phyloP scores from a whole-genome alignment of 1,140 invertebrate species.

The Sitophilus oryzae region DNA sequence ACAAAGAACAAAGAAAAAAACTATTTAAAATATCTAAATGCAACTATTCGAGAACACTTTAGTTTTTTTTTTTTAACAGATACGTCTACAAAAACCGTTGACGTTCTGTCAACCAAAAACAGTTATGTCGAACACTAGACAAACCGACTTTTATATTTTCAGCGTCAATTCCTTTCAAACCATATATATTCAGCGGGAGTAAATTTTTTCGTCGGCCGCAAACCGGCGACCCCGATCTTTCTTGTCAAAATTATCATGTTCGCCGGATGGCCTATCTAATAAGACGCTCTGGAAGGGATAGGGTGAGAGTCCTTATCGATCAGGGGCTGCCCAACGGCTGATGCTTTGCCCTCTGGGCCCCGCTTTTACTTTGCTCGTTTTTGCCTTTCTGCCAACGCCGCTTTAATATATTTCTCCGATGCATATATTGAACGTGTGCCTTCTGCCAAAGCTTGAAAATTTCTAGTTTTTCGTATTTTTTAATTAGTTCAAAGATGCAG shows the following conservation, averaged over 20 bases:
- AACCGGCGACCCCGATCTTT: slow-evolving; percentile 4
- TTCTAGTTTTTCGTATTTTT: neutral
- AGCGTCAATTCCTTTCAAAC: neutral
- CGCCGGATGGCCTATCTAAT: slow-evolving; percentile 21
- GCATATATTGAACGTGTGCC: slow-evolving; percentile 3
- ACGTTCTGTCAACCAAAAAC: too few species aligned
- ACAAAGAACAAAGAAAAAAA: too few species aligned
- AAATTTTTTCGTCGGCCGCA: slow-evolving; percentile 7
- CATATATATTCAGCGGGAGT: neutral
- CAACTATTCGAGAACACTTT: too few species aligned
- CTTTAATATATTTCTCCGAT: slow-evolving; percentile 10
- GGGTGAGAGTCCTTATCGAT: slow-evolving; percentile 14
- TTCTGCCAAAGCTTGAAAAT: neutral
- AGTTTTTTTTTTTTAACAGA: too few species aligned
- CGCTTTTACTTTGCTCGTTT: slow-evolving; percentile 20
- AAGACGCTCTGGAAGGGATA: slow-evolving; percentile 13
- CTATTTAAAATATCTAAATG: too few species aligned
- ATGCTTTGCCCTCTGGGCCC: slow-evolving; percentile 25
- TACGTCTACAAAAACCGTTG: too few species aligned
- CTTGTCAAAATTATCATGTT: slow-evolving; percentile 22
- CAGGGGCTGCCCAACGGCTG: slow-evolving; percentile 15
- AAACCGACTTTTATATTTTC: neutral
- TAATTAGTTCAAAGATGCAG: too few species aligned
- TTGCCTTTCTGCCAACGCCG: neutral
- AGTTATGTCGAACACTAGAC: too few species aligned